Base-by-base conservation (phyloP, 2,113 vertebrate species). In the Leptosomus discolor region DNA sequence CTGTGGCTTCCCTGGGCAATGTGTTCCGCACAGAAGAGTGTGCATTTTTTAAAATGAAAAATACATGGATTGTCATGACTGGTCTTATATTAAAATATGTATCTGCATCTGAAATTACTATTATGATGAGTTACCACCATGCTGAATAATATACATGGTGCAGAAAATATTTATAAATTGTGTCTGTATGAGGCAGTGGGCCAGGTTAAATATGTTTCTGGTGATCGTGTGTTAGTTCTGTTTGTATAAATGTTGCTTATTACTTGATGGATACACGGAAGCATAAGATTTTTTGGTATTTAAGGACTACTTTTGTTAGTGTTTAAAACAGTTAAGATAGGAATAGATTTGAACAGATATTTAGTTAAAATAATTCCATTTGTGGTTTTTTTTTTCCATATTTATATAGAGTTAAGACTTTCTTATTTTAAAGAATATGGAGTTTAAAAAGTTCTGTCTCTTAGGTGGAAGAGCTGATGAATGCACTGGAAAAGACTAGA, bases 401-500 rank as follows among this genome's bases (percentile, higher is more conserved):
- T 88, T 71, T 85, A 7, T n/a, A 22, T 29, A 14, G 39, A 32
- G 85, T 43, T 56, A 53, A 46, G 32, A 24, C 78, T 73, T 87
- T 16, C 13, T 75, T 71, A 20, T 21, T 78, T 5, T 73, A 30
- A 77, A 57, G 63, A 67, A 60, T 22, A 60, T 26, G 10, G 34
- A 74, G 21, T 45, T 93, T 85, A 78, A 90, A 91, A 85, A 36
- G 3, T 39, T 54, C 67, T 73, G 58, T 93, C 36, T 85, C 41
- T 98, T 89, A 99, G 99, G 97, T 99, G 97, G 99, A 99, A 96
- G 99, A 99, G 68, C 97, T 99, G 95, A 99, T 99, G 98, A 98
- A 98, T 29, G 98, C 99, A 4, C 85, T 99, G 89, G 99, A 99
- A 93, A 99, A 99, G 97, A 99, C 99, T 12, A 98, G 99, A 24